phyloP scores from a whole-genome alignment of 1,140 invertebrate genomes.

The Brachionus manjavacas region DNA sequence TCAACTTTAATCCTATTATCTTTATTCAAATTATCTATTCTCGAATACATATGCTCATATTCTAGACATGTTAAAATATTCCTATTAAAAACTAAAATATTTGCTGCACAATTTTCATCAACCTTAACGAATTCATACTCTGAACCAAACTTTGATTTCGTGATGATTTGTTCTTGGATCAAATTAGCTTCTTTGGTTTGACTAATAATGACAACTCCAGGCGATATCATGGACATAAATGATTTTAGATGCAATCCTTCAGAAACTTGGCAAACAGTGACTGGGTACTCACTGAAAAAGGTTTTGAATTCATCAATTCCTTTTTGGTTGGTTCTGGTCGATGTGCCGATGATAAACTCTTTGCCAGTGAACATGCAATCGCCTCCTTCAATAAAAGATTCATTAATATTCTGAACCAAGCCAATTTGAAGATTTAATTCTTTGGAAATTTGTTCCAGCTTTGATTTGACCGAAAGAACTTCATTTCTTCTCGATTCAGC shows the following conservation, averaged over 20 bases:
- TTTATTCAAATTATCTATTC: background rate
- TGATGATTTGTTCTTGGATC: background rate
- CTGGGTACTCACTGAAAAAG: background rate
- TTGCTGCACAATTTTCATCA: background rate
- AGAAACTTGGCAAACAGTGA: background rate
- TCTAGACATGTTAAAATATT: background rate
- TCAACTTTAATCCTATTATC: background rate
- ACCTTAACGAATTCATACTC: constrained; percentile 10
- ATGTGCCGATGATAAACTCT: constrained; percentile 22
- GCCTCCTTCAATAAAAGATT: background rate
- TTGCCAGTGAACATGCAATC: constrained; percentile 14
- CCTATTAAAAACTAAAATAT: background rate
- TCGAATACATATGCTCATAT: background rate
- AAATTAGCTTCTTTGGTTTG: background rate
- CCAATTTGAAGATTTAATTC: background rate
- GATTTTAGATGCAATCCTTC: constrained; percentile 29
- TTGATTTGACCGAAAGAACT: background rate
- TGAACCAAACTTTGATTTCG: background rate
- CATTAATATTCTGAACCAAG: background rate
- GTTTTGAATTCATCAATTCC: background rate
- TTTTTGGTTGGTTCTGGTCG: constrained; percentile 13
- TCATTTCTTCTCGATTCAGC: constrained; percentile 1
- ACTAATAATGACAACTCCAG: background rate
- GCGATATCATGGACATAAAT: background rate
- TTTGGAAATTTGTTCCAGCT: background rate